phyloP scores from a whole-genome alignment of 1,140 invertebrate genomes.

The Lepidurus packardi region DNA sequence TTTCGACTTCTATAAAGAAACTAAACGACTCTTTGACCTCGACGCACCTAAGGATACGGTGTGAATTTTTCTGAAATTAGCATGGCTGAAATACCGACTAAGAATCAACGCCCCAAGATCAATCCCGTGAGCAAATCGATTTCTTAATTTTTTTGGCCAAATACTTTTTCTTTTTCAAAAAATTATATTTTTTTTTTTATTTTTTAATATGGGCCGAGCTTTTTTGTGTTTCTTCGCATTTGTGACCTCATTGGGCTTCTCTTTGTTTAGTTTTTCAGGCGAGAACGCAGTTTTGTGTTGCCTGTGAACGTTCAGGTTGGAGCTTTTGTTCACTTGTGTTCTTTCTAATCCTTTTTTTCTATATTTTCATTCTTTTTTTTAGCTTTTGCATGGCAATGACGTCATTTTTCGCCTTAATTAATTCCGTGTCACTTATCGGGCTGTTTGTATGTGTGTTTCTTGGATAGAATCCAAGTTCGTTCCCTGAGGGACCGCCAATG shows the following conservation, averaged over 20 bases:
- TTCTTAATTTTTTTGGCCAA: background rate
- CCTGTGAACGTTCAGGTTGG: conserved; percentile 29
- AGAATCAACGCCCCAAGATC: conserved; percentile 8
- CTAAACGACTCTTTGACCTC: conserved; percentile 13
- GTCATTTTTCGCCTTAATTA: background rate
- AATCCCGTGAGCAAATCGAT: background rate
- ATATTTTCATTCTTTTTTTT: background rate
- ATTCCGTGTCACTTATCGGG: background rate
- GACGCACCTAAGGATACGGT: background rate
- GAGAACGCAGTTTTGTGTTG: conserved; percentile 33
- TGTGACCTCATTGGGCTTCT: conserved; percentile 23
- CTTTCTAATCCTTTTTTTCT: background rate
- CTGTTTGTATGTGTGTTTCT: background rate
- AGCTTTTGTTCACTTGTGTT: background rate
- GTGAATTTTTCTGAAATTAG: background rate
- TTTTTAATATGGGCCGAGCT: background rate
- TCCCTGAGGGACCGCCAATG: background rate
- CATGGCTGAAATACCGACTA: background rate
- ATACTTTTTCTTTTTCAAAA: background rate
- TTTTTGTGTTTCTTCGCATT: background rate
- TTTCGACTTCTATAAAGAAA: conserved; percentile 7
- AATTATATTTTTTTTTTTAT: background rate
- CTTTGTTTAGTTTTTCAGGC: conserved; percentile 30
- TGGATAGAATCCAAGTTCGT: conserved; percentile 1
- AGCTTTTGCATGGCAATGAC: background rate